These are phyloP conservation scores for Danionella cerebrum DNA, from an alignment of 2,113 vertebrate genomes.

Conservation along the genomic window DNA sequence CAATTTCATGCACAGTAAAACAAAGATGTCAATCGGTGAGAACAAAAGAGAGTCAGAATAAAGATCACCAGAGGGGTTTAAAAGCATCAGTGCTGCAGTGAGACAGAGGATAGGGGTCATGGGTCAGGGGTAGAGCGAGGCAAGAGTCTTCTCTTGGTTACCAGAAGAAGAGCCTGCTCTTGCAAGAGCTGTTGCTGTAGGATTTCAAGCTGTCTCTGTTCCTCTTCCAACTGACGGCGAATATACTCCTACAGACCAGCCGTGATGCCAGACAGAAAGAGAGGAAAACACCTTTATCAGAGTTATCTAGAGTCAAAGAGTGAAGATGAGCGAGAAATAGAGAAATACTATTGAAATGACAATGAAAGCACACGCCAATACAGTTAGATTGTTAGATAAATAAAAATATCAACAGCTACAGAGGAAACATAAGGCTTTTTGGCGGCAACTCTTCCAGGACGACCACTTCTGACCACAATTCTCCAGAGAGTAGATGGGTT, in stretches of 20 bases:
- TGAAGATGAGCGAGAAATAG: neutral
- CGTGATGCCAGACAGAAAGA: slow-evolving; percentile 34
- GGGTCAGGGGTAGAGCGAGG: slow-evolving; percentile 40
- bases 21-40: neutral
- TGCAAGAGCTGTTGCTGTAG: slow-evolving; percentile 97
- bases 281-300: neutral
- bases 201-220: slow-evolving; percentile 98
- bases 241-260: slow-evolving; percentile 90
- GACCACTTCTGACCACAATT: no score
- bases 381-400: no score
- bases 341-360: neutral
- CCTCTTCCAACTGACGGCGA: slow-evolving; percentile 97
- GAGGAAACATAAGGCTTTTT: no score
- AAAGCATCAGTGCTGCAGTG: neutral
- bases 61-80: neutral
- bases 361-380: no score
- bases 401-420: no score
- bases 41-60: neutral
- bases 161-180: slow-evolving; percentile 97
- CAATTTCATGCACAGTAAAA: neutral
- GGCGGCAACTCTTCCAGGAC: no score
- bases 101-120: neutral
- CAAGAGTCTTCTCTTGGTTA: slow-evolving; percentile 64
- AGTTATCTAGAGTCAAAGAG: neutral
- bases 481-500: no score